Evolutionary conservation across 2,888 invertebrate species (phyloP).

Genomic region (Chymomyza procnemis): DNA sequence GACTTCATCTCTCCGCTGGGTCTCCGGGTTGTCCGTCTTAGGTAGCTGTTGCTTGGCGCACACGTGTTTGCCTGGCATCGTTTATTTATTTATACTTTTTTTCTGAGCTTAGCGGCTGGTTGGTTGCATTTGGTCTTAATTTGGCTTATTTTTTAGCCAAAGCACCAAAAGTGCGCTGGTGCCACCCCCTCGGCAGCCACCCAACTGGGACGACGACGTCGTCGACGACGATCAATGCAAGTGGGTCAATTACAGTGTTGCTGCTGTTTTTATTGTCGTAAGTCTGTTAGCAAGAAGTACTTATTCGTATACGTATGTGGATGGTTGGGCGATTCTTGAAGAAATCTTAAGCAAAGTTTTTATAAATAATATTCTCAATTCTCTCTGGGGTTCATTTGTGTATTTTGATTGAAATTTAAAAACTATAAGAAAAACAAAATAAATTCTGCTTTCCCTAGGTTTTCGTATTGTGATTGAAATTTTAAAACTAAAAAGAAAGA

Average conservation of each 20-base stretch:
- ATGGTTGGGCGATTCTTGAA: neutral
- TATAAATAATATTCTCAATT: no score
- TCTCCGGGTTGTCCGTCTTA: constrained; percentile 34
- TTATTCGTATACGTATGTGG: constrained; percentile 18
- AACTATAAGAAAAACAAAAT: no score
- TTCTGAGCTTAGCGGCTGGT: constrained; percentile 20
- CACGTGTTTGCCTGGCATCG: constrained; percentile 54
- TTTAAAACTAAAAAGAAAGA: no score
- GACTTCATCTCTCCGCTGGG: constrained; percentile 31
- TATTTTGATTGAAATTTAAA: no score
- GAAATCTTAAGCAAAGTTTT: no score
- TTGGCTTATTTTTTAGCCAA: constrained; percentile 21
- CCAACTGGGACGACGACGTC: constrained; percentile 17
- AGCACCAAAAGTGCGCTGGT: constrained; percentile 11
- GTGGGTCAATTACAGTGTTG: constrained; percentile 64
- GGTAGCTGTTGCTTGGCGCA: constrained; percentile 28
- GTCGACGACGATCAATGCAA: constrained; percentile 36
- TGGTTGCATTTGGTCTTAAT: constrained; percentile 33
- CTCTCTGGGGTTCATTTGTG: no score
- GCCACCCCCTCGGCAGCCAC: constrained; percentile 14
- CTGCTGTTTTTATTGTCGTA: constrained; percentile 46
- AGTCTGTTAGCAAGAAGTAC: constrained; percentile 20
- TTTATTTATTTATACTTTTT: neutral
- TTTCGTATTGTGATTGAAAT: no score
- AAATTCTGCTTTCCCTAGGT: no score